phyloP scores from a whole-genome alignment of 2,888 invertebrate species.

The Spisula subtruncata region DNA sequence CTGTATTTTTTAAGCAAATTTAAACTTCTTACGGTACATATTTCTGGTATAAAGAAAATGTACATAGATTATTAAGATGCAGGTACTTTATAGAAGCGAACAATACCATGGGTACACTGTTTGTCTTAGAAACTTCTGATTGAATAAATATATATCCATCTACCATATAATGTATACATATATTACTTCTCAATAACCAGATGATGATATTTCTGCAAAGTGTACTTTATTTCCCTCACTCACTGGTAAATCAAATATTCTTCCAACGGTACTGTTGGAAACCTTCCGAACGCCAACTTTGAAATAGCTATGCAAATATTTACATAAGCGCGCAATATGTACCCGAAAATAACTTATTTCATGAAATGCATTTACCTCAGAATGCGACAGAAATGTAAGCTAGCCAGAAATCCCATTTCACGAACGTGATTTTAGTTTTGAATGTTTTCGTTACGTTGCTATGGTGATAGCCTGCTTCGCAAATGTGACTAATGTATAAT shows the following conservation, averaged over 20 bases:
- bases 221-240: not conserved
- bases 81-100: too few species aligned
- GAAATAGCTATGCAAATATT: constrained; percentile 25
- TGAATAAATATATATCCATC: too few species aligned
- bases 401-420: not conserved
- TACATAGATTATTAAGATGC: too few species aligned
- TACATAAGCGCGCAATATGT: not conserved
- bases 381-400: constrained; percentile 17
- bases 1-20: too few species aligned
- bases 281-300: not conserved
- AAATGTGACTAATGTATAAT: not conserved
- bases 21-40: too few species aligned
- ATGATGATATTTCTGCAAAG: not conserved
- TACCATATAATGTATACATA: too few species aligned
- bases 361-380: constrained; percentile 16
- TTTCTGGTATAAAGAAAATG: too few species aligned
- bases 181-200: not conserved
- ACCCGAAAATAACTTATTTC: constrained; percentile 26
- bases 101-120: too few species aligned
- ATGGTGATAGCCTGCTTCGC: not conserved
- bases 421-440: constrained; percentile 18
- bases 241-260: not conserved
- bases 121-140: too few species aligned
- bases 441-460: constrained; percentile 12
- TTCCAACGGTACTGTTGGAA: not conserved